Evolutionary conservation across 2,888 invertebrate genomes (phyloP).

Genomic region (Idaea biselata): DNA sequence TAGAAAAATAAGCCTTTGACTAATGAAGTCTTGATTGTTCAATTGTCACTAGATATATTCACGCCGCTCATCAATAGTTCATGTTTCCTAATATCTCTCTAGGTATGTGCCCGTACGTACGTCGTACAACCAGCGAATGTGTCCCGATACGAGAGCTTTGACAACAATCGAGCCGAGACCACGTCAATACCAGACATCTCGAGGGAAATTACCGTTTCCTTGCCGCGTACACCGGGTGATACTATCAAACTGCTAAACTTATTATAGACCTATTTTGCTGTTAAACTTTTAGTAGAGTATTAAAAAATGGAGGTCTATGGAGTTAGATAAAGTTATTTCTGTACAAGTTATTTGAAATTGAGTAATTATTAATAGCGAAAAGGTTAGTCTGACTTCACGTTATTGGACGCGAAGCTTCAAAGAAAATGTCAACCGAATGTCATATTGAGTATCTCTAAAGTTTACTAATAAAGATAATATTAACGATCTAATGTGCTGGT

Average conservation of each 20-base stretch:
- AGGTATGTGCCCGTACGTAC: conserved; percentile 34
- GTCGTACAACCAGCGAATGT: conserved; percentile 41
- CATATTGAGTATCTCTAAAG: too few species aligned
- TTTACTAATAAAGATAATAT: too few species aligned
- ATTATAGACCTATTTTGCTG: neutral
- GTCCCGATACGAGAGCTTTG: conserved; percentile 16
- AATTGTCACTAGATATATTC: neutral
- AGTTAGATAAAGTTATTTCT: conserved; percentile 4
- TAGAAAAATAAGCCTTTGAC: too few species aligned
- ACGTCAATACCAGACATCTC: conserved; percentile 55
- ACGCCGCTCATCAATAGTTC: neutral
- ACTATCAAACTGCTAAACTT: conserved; percentile 26
- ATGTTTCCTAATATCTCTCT: conserved; percentile 19
- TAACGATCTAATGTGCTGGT: too few species aligned
- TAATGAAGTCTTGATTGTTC: neutral
- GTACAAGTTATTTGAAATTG: conserved; percentile 5
- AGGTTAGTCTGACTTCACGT: too few species aligned
- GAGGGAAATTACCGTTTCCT: conserved; percentile 57
- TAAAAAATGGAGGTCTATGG: neutral
- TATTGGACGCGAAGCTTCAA: too few species aligned
- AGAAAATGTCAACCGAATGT: too few species aligned
- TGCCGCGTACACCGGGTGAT: conserved; percentile 25
- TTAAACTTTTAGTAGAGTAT: conserved; percentile 5
- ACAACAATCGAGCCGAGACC: conserved; percentile 45
- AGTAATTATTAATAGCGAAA: too few species aligned